A percentile compares a stretch with the other conserved stretches of the same genome.
phyloP scores from a whole-genome alignment of 1,140 invertebrate genomes.

The Pinna nobilis region DNA sequence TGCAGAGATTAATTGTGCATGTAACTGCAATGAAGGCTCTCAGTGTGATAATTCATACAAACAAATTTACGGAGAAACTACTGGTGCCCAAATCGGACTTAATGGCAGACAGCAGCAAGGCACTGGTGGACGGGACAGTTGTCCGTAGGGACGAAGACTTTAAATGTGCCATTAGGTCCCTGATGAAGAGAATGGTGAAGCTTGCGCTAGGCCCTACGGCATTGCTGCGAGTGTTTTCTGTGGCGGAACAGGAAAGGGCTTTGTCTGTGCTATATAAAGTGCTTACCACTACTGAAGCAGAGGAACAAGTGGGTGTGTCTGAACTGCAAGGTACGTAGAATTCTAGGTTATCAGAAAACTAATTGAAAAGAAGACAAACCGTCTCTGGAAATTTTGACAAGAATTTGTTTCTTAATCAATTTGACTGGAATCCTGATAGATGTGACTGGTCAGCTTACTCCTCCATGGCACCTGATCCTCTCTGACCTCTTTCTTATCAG shows the following conservation, averaged over 20 bases:
- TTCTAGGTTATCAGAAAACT: no score
- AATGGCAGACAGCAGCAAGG: slow-evolving; percentile 60
- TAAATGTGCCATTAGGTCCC: slow-evolving; percentile 62
- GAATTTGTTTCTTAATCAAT: no score
- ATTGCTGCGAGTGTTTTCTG: slow-evolving; percentile 73
- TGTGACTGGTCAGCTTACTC: no score
- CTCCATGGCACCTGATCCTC: no score
- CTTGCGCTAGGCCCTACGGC: slow-evolving; percentile 71
- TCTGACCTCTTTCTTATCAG: no score
- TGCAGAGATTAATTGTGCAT: slow-evolving; percentile 74
- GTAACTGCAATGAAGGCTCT: slow-evolving; percentile 79
- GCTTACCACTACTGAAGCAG: slow-evolving; percentile 70
- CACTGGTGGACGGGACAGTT: slow-evolving; percentile 66
- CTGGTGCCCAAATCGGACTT: slow-evolving; percentile 75
- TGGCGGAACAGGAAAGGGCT: slow-evolving; percentile 77
- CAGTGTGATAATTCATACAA: slow-evolving; percentile 75
- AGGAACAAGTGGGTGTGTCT: slow-evolving; percentile 59
- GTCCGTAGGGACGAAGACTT: slow-evolving; percentile 74
- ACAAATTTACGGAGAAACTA: slow-evolving; percentile 78
- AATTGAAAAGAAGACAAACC: no score
- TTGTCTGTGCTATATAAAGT: slow-evolving; percentile 77
- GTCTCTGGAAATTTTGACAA: no score
- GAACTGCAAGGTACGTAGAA: slow-evolving; percentile 54
- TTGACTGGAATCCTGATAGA: no score
- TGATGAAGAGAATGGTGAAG: slow-evolving; percentile 72